phyloP scores from a whole-genome alignment of 2,797 vertebrate species.

The Anas acuta region DNA sequence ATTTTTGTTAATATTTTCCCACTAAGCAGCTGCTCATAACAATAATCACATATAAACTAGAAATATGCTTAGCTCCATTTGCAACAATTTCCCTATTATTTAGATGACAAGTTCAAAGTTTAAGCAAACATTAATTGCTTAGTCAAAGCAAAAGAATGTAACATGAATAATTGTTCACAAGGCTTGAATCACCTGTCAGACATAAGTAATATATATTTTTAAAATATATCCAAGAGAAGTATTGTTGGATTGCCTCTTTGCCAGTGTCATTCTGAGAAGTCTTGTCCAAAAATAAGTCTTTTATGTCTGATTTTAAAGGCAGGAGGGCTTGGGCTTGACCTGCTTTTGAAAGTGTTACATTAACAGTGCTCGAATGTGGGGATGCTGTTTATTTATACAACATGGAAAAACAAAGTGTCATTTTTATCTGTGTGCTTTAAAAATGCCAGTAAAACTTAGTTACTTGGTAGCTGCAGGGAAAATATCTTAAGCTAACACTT shows the following conservation, averaged over 20 bases:
- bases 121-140: slow-evolving; percentile 21
- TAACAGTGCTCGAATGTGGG: slow-evolving; percentile 2
- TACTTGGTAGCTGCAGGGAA: slow-evolving; percentile 19
- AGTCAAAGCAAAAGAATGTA: slow-evolving; percentile 15
- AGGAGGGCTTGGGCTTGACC: slow-evolving; percentile 4
- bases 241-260: neutral
- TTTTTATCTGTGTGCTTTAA: slow-evolving; percentile 27
- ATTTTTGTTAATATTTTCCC: neutral
- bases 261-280: neutral
- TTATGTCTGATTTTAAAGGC: slow-evolving; percentile 10
- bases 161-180: neutral
- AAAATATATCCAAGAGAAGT: neutral
- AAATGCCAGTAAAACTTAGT: slow-evolving; percentile 35
- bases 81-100: neutral
- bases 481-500: slow-evolving; percentile 44
- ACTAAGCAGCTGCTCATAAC: neutral
- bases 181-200: neutral
- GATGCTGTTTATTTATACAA: slow-evolving; percentile 24
- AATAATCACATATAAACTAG: neutral
- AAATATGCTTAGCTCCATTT: neutral
- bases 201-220: neutral
- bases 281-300: slow-evolving; percentile 6
- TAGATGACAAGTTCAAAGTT: slow-evolving; percentile 25
- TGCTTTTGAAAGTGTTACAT: neutral
- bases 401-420: neutral